These are phyloP conservation scores for Amaurobius ferox DNA, from an alignment of 2,888 invertebrate genomes.

Conservation along the genomic window DNA sequence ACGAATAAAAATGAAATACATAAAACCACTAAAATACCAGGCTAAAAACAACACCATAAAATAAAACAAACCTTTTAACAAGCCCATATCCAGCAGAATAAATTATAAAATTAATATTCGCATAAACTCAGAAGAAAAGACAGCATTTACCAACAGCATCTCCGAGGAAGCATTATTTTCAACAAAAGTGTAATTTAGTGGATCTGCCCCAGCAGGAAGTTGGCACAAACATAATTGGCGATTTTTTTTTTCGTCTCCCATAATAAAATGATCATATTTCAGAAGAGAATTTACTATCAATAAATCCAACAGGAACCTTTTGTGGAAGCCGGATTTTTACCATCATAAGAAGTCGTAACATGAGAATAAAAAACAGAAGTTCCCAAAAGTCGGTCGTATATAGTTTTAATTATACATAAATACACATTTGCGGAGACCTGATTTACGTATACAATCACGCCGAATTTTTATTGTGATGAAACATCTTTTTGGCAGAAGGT, in stretches of 20 bases:
- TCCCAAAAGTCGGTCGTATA: conserved; percentile 67
- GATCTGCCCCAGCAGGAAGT: conserved; percentile 62
- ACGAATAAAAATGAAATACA: too few relatives aligned
- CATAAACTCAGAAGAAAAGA: background rate
- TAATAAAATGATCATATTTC: conserved; percentile 65
- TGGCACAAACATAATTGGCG: conserved; percentile 67
- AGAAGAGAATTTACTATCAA: conserved; percentile 67
- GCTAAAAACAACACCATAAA: background rate
- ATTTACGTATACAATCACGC: conserved; percentile 65
- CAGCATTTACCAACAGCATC: background rate
- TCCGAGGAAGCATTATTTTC: conserved; percentile 33
- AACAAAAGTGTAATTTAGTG: conserved; percentile 67
- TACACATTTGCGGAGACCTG: conserved; percentile 58
- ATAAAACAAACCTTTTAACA: background rate
- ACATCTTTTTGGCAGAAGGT: conserved; percentile 11
- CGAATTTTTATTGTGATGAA: conserved; percentile 50
- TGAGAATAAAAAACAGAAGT: conserved; percentile 36
- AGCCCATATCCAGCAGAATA: background rate
- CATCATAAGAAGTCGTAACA: conserved; percentile 45
- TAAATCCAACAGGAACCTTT: conserved; percentile 60
- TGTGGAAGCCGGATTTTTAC: conserved; percentile 64
- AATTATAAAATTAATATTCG: background rate
- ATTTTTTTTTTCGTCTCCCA: conserved; percentile 41
- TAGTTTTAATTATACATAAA: conserved; percentile 71
- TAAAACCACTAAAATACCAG: too few relatives aligned